Conservation (phyloP, 2,888 invertebrate species). For the Saturnia pavonia region DNA sequence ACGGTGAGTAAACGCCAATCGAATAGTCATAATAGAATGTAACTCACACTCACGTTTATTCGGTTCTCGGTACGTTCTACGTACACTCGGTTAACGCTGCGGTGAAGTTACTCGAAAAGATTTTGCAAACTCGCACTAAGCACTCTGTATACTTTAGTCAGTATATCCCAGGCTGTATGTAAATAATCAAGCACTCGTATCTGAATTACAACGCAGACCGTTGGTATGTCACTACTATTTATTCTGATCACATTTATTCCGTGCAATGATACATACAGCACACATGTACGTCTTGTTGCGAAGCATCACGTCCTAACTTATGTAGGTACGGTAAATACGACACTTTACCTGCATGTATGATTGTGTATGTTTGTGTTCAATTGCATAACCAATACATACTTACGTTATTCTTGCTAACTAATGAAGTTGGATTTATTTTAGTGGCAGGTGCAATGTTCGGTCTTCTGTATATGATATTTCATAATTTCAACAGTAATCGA, state of each 20-base stretch:
- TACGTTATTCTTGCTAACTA: background rate
- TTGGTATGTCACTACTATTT: constrained; percentile 45
- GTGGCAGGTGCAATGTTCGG: background rate
- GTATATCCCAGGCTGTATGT: background rate
- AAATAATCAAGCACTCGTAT: constrained; percentile 28
- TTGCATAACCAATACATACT: constrained; percentile 19
- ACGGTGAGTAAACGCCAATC: no score
- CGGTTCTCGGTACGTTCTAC: no score
- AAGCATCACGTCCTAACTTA: constrained; percentile 42
- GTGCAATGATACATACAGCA: constrained; percentile 46
- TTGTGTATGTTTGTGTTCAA: constrained; percentile 1
- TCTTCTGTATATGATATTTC: background rate
- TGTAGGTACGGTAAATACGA: constrained; percentile 28
- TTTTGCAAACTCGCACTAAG: no score
- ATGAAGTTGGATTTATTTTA: background rate
- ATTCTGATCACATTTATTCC: constrained; percentile 66
- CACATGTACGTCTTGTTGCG: constrained; percentile 38
- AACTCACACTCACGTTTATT: no score
- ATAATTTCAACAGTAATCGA: background rate
- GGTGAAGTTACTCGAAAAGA: no score
- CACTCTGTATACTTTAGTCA: background rate
- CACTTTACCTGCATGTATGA: constrained; percentile 7
- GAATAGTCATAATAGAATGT: no score
- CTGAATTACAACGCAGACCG: constrained; percentile 41
- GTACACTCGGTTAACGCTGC: no score